Evolutionary conservation across 2,113 vertebrate genomes (phyloP).

Genomic region (Martes martes): DNA sequence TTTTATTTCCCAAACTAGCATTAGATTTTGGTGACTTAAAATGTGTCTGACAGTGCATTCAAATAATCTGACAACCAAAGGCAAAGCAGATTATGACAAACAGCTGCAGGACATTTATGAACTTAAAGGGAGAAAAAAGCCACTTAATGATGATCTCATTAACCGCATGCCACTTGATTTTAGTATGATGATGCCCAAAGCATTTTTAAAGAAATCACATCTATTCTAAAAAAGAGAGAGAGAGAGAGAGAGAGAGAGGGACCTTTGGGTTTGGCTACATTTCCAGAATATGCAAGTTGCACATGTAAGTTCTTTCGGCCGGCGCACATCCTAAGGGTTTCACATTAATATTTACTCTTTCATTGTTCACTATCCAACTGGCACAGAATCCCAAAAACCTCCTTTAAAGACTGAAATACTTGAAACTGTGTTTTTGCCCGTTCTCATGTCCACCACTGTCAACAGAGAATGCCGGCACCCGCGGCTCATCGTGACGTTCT

Average conservation of each 20-base stretch:
- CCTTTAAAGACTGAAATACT: neutral
- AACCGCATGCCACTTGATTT: neutral
- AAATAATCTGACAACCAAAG: slow-evolving; percentile 51
- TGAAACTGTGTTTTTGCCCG: too few species aligned
- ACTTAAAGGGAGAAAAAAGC: neutral
- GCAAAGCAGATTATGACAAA: neutral
- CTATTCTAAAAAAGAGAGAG: too few species aligned
- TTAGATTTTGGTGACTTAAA: neutral
- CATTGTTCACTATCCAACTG: accelerated
- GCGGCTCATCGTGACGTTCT: accelerated
- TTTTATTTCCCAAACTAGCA: neutral
- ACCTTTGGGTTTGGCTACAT: neutral
- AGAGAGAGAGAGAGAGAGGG: neutral
- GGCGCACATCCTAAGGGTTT: neutral
- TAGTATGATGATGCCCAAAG: accelerated
- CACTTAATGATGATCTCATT: neutral
- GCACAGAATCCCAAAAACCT: too few species aligned
- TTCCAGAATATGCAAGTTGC: accelerated
- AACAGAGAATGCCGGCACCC: accelerated
- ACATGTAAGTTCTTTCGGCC: accelerated
- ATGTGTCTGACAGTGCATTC: neutral
- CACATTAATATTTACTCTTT: accelerated
- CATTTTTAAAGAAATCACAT: neutral
- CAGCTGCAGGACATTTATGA: slow-evolving; percentile 35
- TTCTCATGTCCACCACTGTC: accelerated